These are phyloP conservation scores for Schrankia costaestrigalis DNA, from an alignment of 2,888 invertebrate genomes.

Conservation along the genomic window DNA sequence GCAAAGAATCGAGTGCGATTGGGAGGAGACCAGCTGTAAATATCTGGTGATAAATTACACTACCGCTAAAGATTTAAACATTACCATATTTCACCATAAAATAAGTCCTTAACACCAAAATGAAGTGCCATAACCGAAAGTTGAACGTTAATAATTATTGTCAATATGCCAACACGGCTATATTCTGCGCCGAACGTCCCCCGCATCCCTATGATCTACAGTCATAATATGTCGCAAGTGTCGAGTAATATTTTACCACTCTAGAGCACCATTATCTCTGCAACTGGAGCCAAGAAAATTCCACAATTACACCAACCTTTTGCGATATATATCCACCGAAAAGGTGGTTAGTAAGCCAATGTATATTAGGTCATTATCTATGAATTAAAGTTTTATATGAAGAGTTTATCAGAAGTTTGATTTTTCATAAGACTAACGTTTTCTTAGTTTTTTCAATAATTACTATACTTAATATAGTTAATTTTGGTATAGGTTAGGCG, in stretches of 20 bases:
- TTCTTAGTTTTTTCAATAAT: no score
- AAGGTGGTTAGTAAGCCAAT: conserved; percentile 37
- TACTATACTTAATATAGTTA: no score
- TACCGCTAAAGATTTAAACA: no score
- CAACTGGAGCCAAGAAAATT: conserved; percentile 36
- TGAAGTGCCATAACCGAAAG: conserved; percentile 5
- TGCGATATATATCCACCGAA: conserved; percentile 28
- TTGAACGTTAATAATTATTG: conserved; percentile 16
- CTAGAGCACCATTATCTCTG: conserved; percentile 32
- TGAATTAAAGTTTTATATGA: no score
- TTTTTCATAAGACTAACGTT: no score
- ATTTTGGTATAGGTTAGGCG: no score
- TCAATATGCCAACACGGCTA: conserved; percentile 23
- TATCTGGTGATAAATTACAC: no score
- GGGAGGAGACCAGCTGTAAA: no score
- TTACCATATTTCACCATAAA: no score
- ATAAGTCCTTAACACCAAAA: neutral
- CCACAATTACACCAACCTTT: conserved; percentile 17
- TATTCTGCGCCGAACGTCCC: conserved; percentile 18
- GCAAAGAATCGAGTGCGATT: no score
- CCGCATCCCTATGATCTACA: conserved; percentile 17
- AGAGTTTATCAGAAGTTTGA: no score
- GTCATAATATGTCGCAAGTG: conserved; percentile 31
- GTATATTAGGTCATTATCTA: no score
- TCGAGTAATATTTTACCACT: conserved; percentile 31